Base-by-base conservation (phyloP, 2,888 invertebrate genomes). In the Calephelis perditalis region DNA sequence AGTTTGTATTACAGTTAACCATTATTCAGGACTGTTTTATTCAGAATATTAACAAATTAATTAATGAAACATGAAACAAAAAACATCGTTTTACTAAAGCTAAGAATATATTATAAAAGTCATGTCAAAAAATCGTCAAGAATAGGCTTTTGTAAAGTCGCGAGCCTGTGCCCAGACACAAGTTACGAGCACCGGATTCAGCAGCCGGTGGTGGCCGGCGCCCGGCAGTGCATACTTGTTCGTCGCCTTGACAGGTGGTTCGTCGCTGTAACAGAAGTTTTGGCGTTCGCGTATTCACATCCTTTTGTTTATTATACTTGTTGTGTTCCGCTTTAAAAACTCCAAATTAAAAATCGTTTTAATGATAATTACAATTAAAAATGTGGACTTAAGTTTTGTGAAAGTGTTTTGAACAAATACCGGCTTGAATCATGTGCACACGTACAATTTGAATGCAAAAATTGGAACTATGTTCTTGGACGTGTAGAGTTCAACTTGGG, bases 291-390 rank as follows among this genome's bases (percentile, higher is more conserved):
- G 87, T 81, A 78, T 79, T 74, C 72, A 6, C 73, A 73, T 70
- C 77, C 79, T 79, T 82, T 86, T 84, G 86, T 86, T 83, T 83
- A 81, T 75, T 80, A 77, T 80, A 85, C 79, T 87, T 85, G 81
- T 81, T 79, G 79, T 82, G 75, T 74, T 68, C 70, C 70, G 74
- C 68, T 71, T 71, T 66, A 36, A 61, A 52, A 52, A 52, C 49
- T 52, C 49, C 49, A 15, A 52, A 66, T 69, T 63, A 66, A 68
- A 65, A 68, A 70, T 65, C 69, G 65, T 63, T 26, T 6, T 37
- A 46, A 9, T 43, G 44, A 37, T 11, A 8, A 15, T n/a, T 11
- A 37, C 72, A 67, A 74, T 72, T 67, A 57, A 65, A 74, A 73
- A 82, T 83, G 84, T 82, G 77, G 78, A 82, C 78, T 77, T 71